Evolutionary conservation across 2,888 invertebrate species (phyloP), one percentile per base, ranked within the genome.

Genomic region (Diloba caeruleocephala): DNA sequence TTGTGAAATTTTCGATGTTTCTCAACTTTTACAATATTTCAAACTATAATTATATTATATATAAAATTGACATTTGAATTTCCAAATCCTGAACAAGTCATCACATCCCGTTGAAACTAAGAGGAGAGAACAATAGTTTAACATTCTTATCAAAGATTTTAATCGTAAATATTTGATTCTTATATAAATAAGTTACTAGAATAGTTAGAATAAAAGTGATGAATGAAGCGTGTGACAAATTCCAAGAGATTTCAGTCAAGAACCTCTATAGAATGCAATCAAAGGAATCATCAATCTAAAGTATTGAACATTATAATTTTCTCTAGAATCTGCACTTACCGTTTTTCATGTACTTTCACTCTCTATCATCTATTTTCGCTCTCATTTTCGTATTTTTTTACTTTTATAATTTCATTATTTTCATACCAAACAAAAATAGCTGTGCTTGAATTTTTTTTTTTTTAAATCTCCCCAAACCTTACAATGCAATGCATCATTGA

Each of bases 231-330:
- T 33, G 14, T 15, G 19, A 43, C 31, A 51, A 43, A 44, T 31
- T 39, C 14, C n/a, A 49, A 26, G n/a, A 49, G 5, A 28, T 25
- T 33, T 45, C 0, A 28, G 53, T 52, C 15, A 41, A 29, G 12
- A 15, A 26, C 5, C 34, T 32, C 23, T 38, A 36, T 36, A 37
- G 8, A 9, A 48, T 1, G 9, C 9, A 25, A 23, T 42, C 21
- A 44, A 32, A 37, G 21, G 2, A 32, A 21, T n/a, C 10, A 59
- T 63, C 36, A 50, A 65, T 53, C 10, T 49, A 32, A 45, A 59
- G 25, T 4, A 21, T 10, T 17, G 31, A 26, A 52, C 32, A 37
- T 12, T 10, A 38, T 48, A 21, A 54, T 46, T 49, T 48, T 12
- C 13, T 15, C 13, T 21, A 53, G 19, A 43, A 33, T 33, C 6